Evolutionary conservation across 2,797 vertebrate species (phyloP).

Genomic region (Hozukius guyotensis): DNA sequence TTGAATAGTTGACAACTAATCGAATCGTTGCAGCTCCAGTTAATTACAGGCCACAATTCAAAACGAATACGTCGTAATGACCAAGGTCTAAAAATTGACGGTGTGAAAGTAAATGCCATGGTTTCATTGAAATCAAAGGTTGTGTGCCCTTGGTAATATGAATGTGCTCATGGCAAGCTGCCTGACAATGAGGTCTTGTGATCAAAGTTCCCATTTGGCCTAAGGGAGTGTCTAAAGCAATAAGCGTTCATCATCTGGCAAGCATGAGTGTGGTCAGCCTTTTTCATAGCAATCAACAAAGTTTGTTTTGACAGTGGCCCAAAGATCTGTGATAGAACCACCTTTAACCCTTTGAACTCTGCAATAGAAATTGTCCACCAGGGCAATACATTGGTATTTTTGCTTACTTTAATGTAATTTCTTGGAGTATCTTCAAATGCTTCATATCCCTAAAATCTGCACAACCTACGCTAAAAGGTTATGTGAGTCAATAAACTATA

Average conservation of each 20-base stretch:
- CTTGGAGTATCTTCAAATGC: too few relatives aligned
- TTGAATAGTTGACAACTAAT: too few relatives aligned
- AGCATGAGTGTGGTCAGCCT: neutral
- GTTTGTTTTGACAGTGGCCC: neutral
- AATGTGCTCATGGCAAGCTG: neutral
- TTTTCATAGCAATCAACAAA: neutral
- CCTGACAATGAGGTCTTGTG: neutral
- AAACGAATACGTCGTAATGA: neutral
- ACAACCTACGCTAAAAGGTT: too few relatives aligned
- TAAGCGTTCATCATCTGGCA: neutral
- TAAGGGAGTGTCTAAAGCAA: neutral
- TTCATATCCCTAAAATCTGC: too few relatives aligned
- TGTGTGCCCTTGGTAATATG: neutral
- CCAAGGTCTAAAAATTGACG: neutral
- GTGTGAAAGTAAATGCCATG: neutral
- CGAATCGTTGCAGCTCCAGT: too few relatives aligned
- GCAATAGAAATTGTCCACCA: too few relatives aligned
- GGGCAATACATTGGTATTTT: too few relatives aligned
- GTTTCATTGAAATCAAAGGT: slow-evolving; percentile 1
- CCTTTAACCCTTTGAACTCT: neutral
- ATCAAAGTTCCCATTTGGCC: neutral
- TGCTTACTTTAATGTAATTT: too few relatives aligned
- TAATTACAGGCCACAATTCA: neutral
- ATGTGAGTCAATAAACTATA: too few relatives aligned
- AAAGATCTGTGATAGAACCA: neutral